Conservation (phyloP, 2,797 vertebrate genomes). For the Lindbergichthys nudifrons region DNA sequence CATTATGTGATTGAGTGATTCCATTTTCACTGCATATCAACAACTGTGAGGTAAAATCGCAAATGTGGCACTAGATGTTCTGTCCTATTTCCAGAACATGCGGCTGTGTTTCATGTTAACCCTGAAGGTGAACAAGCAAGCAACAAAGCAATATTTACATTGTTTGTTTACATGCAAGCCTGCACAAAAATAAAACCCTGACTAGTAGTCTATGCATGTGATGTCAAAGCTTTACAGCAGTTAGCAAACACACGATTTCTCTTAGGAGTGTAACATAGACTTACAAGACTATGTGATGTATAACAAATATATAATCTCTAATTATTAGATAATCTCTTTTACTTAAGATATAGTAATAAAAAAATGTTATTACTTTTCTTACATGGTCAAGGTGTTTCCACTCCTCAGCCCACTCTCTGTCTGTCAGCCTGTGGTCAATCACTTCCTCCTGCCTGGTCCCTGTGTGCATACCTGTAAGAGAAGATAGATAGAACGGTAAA, state of each 20-base stretch:
- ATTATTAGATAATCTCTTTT: constrained; percentile 16
- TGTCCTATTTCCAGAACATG: neutral
- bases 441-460: constrained; percentile 94
- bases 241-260: neutral
- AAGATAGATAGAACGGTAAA: constrained; percentile 49
- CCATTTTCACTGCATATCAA: constrained; percentile 4
- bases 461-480: constrained; percentile 86
- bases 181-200: neutral
- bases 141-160: neutral
- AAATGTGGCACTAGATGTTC: neutral
- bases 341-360: constrained; percentile 84
- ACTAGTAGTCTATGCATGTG: neutral
- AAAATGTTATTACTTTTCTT: constrained; percentile 90
- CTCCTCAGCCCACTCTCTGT: constrained; percentile 98
- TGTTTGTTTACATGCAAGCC: constrained; percentile 14
- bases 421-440: constrained; percentile 97
- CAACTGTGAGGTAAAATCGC: neutral
- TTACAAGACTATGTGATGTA: neutral
- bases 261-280: neutral
- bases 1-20: neutral
- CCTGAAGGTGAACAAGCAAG: neutral
- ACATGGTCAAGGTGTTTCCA: constrained; percentile 99
- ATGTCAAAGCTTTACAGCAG: neutral
- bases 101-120: neutral
- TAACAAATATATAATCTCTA: neutral